Base-by-base conservation (phyloP, 1,140 invertebrate species). In the Diabrotica undecimpunctata region DNA sequence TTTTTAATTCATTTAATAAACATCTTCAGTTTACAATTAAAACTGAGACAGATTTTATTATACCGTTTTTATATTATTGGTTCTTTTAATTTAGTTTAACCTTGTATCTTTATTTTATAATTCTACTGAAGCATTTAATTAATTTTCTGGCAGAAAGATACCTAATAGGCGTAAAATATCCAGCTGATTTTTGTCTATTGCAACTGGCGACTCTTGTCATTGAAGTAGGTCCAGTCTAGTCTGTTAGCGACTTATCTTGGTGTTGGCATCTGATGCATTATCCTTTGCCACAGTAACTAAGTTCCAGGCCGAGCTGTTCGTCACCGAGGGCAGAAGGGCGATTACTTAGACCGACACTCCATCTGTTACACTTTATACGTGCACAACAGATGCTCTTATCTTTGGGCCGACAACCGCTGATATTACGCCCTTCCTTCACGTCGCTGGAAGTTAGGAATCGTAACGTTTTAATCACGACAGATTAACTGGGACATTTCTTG, bases 261-360 rank as follows among this genome's bases (percentile, higher is more conserved):
- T 37, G 53, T 55, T 35, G 61, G 52, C 53, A 13, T 11, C 59
- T 69, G 65, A 69, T 69, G 61, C 61, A 69, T 69, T 64, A 55
- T 53, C 56, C 56, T 41, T 63, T 54, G 37, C 57, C 60, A 36
- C 60, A 61, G 61, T 69, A 69, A 69, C 68, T 66, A 66, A 66
- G 68, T 69, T 69, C 56, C 52, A 39, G 56, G 66, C 68, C 68
- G 57, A 64, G 59, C 57, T 69, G 52, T 69, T 63, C 57, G 52
- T 69, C 66, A 69, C 51, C 13, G 59, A 46, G 52, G 52, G 61
- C 55, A 53, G 53, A 46, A 58, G 62, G 57, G 36, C 68, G 63
- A 66, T 69, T 69, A 69, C 58, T 66, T 65, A 61, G 62, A 60
- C 56, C 65, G 68, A 64, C 65, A 69, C 68, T 69, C 68, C 68